phyloP scores from a whole-genome alignment of 2,113 vertebrate species.

The Psittacula cyanocephala region DNA sequence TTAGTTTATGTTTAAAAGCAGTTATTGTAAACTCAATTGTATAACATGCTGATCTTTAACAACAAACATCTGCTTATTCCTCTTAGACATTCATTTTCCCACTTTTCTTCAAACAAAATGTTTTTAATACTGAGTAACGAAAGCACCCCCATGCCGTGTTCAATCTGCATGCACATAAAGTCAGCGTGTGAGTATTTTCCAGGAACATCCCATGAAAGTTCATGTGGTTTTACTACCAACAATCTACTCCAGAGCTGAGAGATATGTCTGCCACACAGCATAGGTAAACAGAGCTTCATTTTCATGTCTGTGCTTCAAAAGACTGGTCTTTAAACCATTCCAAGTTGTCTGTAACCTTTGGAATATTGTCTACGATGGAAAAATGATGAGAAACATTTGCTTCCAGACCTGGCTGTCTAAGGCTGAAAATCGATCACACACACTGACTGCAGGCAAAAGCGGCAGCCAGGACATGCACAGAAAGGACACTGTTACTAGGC shows the following conservation, averaged over 20 bases:
- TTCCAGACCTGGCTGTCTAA: background rate
- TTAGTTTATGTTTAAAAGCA: slow-evolving; percentile 49
- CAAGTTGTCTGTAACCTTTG: background rate
- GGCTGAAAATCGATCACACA: background rate
- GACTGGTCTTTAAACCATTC: background rate
- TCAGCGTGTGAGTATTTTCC: background rate
- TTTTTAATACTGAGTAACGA: slow-evolving; percentile 1
- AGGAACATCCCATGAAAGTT: background rate
- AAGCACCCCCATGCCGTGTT: background rate
- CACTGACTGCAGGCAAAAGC: background rate
- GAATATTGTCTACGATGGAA: background rate
- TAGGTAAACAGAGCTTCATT: slow-evolving; percentile 22
- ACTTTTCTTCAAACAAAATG: slow-evolving; percentile 14
- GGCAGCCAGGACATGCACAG: fast-evolving
- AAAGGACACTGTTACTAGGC: background rate
- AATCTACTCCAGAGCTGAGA: background rate
- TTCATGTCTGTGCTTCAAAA: background rate
- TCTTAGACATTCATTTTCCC: slow-evolving; percentile 43
- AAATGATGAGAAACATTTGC: background rate
- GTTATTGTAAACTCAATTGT: slow-evolving; percentile 37
- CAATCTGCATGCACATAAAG: background rate
- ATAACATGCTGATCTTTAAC: slow-evolving; percentile 54
- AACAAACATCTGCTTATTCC: slow-evolving; percentile 53
- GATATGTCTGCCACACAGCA: background rate
- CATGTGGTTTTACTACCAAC: slow-evolving; percentile 1